These are phyloP conservation scores for Cyrtonyx montezumae DNA, from an alignment of 2,113 vertebrate species.

Conservation along the genomic window DNA sequence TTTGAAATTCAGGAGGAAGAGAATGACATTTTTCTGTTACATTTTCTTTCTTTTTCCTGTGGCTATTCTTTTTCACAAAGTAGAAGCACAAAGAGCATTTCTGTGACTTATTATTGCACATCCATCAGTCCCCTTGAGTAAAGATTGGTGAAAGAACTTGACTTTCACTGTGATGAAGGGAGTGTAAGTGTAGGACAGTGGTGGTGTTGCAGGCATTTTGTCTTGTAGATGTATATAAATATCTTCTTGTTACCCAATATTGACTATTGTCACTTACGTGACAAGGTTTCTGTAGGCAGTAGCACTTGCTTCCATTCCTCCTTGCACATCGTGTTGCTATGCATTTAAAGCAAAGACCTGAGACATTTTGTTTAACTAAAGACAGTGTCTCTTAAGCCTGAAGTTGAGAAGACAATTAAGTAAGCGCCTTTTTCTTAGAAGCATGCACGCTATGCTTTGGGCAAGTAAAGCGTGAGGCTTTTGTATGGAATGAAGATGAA, in stretches of 20 bases:
- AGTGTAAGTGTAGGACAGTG: not conserved
- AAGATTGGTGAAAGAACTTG: not conserved
- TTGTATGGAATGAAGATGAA: not conserved
- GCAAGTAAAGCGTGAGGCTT: not conserved
- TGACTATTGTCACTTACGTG: not conserved
- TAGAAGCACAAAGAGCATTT: constrained; percentile 4
- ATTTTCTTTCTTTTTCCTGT: not conserved
- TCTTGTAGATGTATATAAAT: not conserved
- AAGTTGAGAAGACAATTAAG: not conserved
- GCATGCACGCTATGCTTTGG: fast-evolving
- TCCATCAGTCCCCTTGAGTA: not conserved
- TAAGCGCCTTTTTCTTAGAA: not conserved
- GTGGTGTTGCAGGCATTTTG: not conserved
- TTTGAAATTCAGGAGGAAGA: constrained; percentile 10
- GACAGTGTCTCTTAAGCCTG: not conserved
- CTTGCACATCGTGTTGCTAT: not conserved
- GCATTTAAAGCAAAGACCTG: not conserved
- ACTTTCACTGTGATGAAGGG: constrained; percentile 19
- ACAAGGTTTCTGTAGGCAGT: not conserved
- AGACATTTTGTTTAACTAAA: not conserved
- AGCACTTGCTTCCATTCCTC: not conserved
- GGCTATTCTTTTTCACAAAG: constrained; percentile 22
- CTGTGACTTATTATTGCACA: constrained; percentile 45
- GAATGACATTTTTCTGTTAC: not conserved
- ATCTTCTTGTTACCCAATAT: not conserved